A percentile compares a stretch with the other conserved stretches of the same genome.
These are phyloP conservation scores for Cladopsammia gracilis DNA, from an alignment of 64 coral and sea anemone genomes.

Conservation along the genomic window DNA sequence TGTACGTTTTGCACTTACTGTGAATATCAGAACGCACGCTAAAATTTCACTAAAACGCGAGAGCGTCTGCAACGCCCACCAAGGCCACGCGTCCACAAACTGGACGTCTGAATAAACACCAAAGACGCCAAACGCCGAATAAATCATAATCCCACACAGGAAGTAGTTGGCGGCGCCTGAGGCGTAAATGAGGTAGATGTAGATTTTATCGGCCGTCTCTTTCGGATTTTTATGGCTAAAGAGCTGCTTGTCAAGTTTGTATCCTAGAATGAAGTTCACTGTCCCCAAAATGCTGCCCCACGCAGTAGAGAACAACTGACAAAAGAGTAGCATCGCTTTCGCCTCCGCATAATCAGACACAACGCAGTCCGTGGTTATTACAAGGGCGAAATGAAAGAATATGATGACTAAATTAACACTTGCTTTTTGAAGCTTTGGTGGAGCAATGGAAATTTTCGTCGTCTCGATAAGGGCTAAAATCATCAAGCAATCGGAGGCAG, in stretches of 20 bases:
- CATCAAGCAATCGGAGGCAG: conserved; percentile 77
- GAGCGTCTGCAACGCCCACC: conserved; percentile 75
- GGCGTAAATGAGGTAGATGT: conserved; percentile 80
- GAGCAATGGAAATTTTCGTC: conserved; percentile 61
- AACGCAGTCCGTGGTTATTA: conserved; percentile 74
- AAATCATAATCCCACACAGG: conserved; percentile 64
- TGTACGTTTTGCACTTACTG: conserved; percentile 80
- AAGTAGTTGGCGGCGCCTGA: conserved; percentile 70
- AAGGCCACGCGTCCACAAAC: conserved; percentile 77
- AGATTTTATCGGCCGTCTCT: conserved; percentile 63
- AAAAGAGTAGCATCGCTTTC: conserved; percentile 85
- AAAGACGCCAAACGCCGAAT: conserved; percentile 85
- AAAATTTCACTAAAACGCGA: conserved; percentile 67
- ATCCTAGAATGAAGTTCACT: conserved; percentile 62
- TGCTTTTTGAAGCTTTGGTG: conserved; percentile 67
- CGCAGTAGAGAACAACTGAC: conserved; percentile 64
- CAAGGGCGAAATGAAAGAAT: conserved; percentile 66
- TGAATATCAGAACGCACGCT: conserved; percentile 75
- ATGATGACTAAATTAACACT: conserved; percentile 59
- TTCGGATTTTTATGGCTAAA: conserved; percentile 65
- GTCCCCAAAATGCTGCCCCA: conserved; percentile 74
- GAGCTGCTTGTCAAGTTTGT: conserved; percentile 65
- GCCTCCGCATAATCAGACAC: conserved; percentile 72
- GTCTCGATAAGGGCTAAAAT: conserved; percentile 79
- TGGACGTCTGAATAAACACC: conserved; percentile 81